Conservation (phyloP, 1,140 invertebrate species). For the Thereuonema tuberculata region DNA sequence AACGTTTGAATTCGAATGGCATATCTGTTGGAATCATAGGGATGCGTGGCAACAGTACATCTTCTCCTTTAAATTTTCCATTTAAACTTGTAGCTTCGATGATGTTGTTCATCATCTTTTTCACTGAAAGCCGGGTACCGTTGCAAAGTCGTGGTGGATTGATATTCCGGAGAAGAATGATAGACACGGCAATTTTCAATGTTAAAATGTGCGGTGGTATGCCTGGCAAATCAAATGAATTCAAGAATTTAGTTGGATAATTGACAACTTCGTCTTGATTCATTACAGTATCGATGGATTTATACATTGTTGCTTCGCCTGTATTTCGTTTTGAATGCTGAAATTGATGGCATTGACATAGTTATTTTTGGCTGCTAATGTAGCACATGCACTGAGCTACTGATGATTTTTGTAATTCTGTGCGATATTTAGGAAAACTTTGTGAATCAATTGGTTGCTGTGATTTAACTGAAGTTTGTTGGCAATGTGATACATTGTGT, state of each 20-base stretch:
- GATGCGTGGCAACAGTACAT: slow-evolving; percentile 32
- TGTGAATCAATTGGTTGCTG: slow-evolving; percentile 26
- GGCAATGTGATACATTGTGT: slow-evolving; percentile 27
- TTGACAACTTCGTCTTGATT: slow-evolving; percentile 17
- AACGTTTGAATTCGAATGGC: slow-evolving; percentile 26
- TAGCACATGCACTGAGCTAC: slow-evolving; percentile 21
- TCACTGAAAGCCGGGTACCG: slow-evolving; percentile 23
- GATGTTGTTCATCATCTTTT: slow-evolving; percentile 13
- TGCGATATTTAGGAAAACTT: slow-evolving; percentile 28
- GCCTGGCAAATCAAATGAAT: slow-evolving; percentile 21
- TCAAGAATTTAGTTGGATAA: slow-evolving; percentile 25
- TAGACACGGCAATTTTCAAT: slow-evolving; percentile 23
- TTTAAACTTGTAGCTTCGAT: slow-evolving; percentile 32
- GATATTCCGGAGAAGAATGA: slow-evolving; percentile 35
- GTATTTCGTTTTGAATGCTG: slow-evolving; percentile 23
- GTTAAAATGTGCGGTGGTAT: slow-evolving; percentile 19
- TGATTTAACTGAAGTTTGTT: slow-evolving; percentile 21
- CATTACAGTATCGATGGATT: too few relatives aligned
- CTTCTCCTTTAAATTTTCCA: slow-evolving; percentile 32
- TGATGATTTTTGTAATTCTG: slow-evolving; percentile 29
- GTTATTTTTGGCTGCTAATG: slow-evolving; percentile 27
- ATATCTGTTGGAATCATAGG: slow-evolving; percentile 29
- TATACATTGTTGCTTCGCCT: slow-evolving; percentile 23
- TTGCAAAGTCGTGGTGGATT: slow-evolving; percentile 20
- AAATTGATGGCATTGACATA: slow-evolving; percentile 25